Base-by-base conservation (phyloP, 92 coral and sea anemone genomes). In the Blastomussa wellsi region DNA sequence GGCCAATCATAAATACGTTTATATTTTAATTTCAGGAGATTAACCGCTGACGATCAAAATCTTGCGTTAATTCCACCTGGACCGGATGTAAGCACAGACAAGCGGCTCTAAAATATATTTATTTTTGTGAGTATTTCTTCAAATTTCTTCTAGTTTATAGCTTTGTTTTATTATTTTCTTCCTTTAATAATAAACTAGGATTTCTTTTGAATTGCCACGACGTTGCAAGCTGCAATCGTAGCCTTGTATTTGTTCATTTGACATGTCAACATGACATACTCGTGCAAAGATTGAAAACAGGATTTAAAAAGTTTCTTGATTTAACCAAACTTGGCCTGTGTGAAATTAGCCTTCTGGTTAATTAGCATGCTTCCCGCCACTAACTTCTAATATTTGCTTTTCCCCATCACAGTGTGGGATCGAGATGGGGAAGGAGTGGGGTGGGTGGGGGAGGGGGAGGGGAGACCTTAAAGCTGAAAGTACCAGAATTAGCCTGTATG, bases 1-100 rank as follows among this genome's bases (percentile, higher is more conserved):
- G 71, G 41, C 98, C 95, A 94, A 94, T 94, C 91, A 92, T 33
- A 82, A 62, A 39, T 44, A 19, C 57, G 86, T 22, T 69, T 72
- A 79, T 52, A 66, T 36, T 85, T 38, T 24, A 24, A 41, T 82
- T 36, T 52, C 26, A 41, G 22, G 79, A 2, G 69, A 22, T 51
- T 0, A 9, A 42, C 88, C 83, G 88, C 88, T 85, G 88, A 36
- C 83, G 15, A 33, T 51, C 64, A 12, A 9, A 31, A 19, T 32
- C 31, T 51, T 29, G 66, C 65, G 42, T 38, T 33, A 37, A 76
- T 48, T 8, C 29, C 49, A 37, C 22, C 74, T 69, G 74, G 22
- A 49, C 62, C 35, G 62, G 79, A 47, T 76, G 41, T 70, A 6
- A 17, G n/a, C 8, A 16, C 24, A 1, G 31, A 4, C 3, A 22